phyloP scores from a whole-genome alignment of 1,140 invertebrate genomes.

The Atopsyche davidsoni region DNA sequence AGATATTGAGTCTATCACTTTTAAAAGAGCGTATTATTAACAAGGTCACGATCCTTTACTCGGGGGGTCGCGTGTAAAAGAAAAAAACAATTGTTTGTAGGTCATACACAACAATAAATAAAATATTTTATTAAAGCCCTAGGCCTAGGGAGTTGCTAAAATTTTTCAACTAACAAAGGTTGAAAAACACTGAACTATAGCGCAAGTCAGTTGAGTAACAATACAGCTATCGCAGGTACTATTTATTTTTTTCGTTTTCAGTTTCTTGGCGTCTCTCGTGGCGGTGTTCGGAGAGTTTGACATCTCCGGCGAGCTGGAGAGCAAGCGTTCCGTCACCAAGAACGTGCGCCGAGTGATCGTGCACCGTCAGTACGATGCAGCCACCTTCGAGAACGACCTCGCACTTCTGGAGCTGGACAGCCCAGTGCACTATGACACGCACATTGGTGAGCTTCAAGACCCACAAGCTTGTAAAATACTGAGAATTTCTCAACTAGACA shows the following conservation, averaged over 20 bases:
- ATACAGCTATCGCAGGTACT: neutral
- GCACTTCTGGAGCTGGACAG: constrained; percentile 79
- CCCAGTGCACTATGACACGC: constrained; percentile 75
- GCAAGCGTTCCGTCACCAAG: constrained; percentile 66
- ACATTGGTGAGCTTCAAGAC: constrained; percentile 71
- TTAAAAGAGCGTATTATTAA: too few species aligned
- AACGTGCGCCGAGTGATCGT: constrained; percentile 85
- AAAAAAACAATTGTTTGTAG: too few species aligned
- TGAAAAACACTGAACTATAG: neutral
- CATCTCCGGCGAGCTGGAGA: constrained; percentile 75
- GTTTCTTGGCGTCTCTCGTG: constrained; percentile 82
- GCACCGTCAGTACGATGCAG: constrained; percentile 80
- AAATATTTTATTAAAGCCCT: too few species aligned
- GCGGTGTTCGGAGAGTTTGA: constrained; percentile 89
- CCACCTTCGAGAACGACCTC: constrained; percentile 87
- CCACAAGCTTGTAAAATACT: constrained; percentile 91
- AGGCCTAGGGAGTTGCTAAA: too few species aligned
- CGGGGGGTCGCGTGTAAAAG: too few species aligned
- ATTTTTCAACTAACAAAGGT: too few species aligned
- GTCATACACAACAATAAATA: too few species aligned
- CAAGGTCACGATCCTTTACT: too few species aligned
- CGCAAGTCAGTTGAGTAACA: neutral
- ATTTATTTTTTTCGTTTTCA: constrained; percentile 38
- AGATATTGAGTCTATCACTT: too few species aligned
- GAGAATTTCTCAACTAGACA: too few species aligned